Conservation (phyloP, 1,140 invertebrate genomes). For the Uloborus diversus region DNA sequence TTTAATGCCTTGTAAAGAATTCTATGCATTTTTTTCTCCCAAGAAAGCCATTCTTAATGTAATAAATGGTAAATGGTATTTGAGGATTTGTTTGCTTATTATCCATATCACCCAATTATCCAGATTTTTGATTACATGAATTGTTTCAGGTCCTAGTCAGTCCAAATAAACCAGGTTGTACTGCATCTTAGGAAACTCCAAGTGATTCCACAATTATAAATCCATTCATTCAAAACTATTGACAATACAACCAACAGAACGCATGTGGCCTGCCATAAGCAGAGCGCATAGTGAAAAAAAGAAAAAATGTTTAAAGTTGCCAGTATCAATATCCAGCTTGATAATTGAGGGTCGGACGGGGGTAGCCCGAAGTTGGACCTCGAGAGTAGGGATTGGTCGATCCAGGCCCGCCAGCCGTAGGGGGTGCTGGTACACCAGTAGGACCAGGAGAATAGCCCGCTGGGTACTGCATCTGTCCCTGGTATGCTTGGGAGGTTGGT, state of each 20-base stretch:
- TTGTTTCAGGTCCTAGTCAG: too few species aligned
- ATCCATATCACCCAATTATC: neutral
- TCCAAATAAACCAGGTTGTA: too few species aligned
- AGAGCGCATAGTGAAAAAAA: neutral
- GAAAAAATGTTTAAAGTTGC: neutral
- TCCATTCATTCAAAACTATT: neutral
- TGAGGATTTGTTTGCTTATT: neutral
- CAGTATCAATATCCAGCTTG: constrained; percentile 36
- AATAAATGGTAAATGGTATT: too few species aligned
- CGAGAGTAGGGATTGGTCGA: constrained; percentile 37
- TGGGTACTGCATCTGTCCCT: constrained; percentile 38
- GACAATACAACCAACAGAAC: constrained; percentile 10
- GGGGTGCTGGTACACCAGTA: constrained; percentile 2
- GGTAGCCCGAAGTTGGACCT: constrained; percentile 21
- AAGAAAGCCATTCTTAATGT: too few species aligned
- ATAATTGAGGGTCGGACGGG: constrained; percentile 37
- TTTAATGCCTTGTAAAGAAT: too few species aligned
- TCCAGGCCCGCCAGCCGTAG: neutral
- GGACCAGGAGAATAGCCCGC: constrained; percentile 36
- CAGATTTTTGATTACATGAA: too few species aligned
- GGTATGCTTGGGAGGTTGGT: constrained; percentile 32
- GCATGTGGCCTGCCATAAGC: constrained; percentile 22
- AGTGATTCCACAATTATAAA: neutral
- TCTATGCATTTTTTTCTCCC: too few species aligned
- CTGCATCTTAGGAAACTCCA: neutral